Base-by-base conservation (phyloP, 1,140 invertebrate genomes). In the Spodoptera frugiperda region DNA sequence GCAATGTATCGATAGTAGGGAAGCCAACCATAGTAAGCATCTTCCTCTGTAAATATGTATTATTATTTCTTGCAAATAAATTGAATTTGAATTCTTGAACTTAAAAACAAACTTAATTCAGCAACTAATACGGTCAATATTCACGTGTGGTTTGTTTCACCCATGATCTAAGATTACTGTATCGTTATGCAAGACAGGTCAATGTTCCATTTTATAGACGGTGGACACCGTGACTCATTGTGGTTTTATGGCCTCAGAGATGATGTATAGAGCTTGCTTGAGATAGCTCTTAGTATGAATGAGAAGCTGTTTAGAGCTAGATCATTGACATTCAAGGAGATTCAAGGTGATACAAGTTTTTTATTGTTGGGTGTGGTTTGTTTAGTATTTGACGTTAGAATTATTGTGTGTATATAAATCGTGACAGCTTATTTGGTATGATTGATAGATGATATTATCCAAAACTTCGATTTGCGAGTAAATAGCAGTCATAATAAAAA, bases 111-210 rank as follows among this genome's bases (percentile, higher is more conserved):
- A 6, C 12, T 51, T 4, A n/a, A 10, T 14, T 51, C 15, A 61
- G 57, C 14, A n/a, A 30, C 21, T n/a, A 67, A 12, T 44, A 21
- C 19, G 33, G 17, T 39, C 9, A 5, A 67, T 67, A 48, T 19
- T 39, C 19, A 49, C 63, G 44, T 49, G 63, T 67, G 63, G 44
- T 67, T 25, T 48, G 63, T 49, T 49, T 67, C 44, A 67, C 63
- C 63, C 39, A 48, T 49, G 46, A 67, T 67, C 63, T 67, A n/a
- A 67, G 63, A 67, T 67, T 67, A 67, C 63, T 44, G 63, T 67
- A 5, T 67, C 80, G 70, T 84, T 83, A 86, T 84, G 84, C 77
- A 86, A 81, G 76, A 80, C 77, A 78, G 83, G 82, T 86, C 81
- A 76, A 72, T 76, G 83, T 57, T 83, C 84, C 73, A 84, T 73